Conservation (phyloP, 2,797 vertebrate species). For the Eupleurogrammus muticus region DNA sequence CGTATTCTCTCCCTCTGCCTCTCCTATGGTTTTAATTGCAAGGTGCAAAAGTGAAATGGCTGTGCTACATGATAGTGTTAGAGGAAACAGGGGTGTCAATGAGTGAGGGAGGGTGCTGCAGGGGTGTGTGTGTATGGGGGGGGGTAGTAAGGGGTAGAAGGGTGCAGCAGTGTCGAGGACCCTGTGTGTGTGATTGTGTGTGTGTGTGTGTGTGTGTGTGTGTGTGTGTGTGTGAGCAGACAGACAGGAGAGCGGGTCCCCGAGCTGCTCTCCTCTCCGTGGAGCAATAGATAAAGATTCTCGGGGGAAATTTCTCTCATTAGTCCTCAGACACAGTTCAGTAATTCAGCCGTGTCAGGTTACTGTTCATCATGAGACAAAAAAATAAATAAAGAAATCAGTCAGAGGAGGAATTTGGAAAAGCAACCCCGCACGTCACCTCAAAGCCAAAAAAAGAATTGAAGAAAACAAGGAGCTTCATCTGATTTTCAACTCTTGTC, state of each 20-base stretch:
- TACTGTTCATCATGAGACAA: conserved; percentile 91
- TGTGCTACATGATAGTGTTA: conserved; percentile 91
- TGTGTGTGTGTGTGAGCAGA: conserved; percentile 84
- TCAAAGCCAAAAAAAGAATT: conserved; percentile 79
- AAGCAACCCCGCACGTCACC: conserved; percentile 71
- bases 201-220: conserved; percentile 38
- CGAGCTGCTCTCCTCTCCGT: conserved; percentile 93
- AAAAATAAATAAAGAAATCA: conserved; percentile 65
- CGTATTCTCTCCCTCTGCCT: conserved; percentile 79
- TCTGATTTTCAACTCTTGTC: conserved; percentile 64
- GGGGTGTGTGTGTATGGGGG: too few species aligned
- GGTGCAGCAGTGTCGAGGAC: conserved; percentile 45
- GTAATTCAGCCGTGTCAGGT: conserved; percentile 95
- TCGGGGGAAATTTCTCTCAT: conserved; percentile 96
- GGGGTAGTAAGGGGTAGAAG: conserved; percentile 82
- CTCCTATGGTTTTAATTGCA: conserved; percentile 91
- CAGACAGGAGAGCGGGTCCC: conserved; percentile 93
- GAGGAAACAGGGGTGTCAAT: conserved; percentile 93
- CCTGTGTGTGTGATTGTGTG: conserved; percentile 53
- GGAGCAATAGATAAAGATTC: conserved; percentile 97
- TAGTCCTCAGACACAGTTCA: conserved; percentile 98
- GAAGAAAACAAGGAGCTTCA: conserved; percentile 76
- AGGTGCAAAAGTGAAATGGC: conserved; percentile 98
- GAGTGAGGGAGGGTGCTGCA: conserved; percentile 83
- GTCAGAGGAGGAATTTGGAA: conserved; percentile 35